Evolutionary conservation across 2,797 vertebrate genomes (phyloP).

Genomic region (Prunella strophiata): DNA sequence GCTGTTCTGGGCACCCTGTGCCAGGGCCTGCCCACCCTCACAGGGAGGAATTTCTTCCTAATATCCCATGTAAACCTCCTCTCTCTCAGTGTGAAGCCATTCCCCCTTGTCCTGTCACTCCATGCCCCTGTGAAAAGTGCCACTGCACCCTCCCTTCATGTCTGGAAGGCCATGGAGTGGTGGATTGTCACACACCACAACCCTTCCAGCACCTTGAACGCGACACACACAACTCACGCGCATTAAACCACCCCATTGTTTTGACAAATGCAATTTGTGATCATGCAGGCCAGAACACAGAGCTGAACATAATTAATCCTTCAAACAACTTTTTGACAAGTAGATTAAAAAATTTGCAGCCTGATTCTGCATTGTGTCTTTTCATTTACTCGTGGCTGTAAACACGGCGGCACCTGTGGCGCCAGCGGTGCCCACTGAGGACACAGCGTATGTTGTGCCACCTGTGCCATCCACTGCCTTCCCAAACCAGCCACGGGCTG

Average conservation of each 20-base stretch:
- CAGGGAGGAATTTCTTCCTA: accelerated
- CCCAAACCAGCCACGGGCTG: background rate
- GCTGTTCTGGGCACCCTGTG: background rate
- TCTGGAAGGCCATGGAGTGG: background rate
- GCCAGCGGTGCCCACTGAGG: background rate
- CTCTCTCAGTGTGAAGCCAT: background rate
- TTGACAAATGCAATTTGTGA: background rate
- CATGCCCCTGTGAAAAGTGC: background rate
- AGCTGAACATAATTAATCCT: background rate
- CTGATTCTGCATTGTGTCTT: background rate
- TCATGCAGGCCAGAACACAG: accelerated
- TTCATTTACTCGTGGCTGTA: background rate
- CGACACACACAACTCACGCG: accelerated
- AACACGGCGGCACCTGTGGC: background rate
- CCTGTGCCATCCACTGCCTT: background rate
- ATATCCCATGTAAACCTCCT: background rate
- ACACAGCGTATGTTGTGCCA: accelerated
- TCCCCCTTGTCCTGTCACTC: background rate
- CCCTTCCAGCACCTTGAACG: background rate
- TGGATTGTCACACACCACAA: accelerated
- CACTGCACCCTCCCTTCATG: background rate
- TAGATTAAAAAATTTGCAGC: background rate
- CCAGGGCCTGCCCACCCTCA: accelerated
- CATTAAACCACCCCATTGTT: accelerated
- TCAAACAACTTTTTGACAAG: background rate